phyloP scores from a whole-genome alignment of 2,888 invertebrate species.

The Limnephilus marmoratus region DNA sequence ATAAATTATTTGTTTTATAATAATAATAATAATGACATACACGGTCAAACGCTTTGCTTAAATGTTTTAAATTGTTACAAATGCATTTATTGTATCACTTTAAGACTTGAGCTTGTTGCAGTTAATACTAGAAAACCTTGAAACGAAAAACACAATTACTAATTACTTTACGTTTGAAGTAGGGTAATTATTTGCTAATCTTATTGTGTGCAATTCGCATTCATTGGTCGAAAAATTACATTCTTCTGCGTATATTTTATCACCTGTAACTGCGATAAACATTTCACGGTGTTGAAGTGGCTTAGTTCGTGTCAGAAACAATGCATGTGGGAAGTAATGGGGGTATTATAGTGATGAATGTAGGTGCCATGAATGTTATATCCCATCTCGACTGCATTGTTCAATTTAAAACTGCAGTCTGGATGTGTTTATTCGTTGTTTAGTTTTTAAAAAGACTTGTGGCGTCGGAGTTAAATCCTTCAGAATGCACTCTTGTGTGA shows the following conservation, averaged over 20 bases:
- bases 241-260: constrained; percentile 5
- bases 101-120: background rate
- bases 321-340: background rate
- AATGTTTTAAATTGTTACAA: no score
- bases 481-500: no score
- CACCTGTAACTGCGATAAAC: constrained; percentile 26
- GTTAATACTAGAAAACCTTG: no score
- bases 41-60: no score
- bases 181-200: background rate
- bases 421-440: background rate
- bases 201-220: background rate
- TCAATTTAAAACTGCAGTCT: background rate
- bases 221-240: background rate
- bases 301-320: background rate
- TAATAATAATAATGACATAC: no score
- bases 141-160: background rate
- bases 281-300: background rate
- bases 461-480: no score
- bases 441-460: background rate
- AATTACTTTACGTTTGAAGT: background rate
- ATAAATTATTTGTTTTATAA: no score
- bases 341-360: background rate
- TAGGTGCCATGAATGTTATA: background rate
- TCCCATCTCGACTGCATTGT: background rate
- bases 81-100: background rate